Evolutionary conservation across 2,113 vertebrate genomes (phyloP).

Genomic region (Pomatostomus ruficeps): DNA sequence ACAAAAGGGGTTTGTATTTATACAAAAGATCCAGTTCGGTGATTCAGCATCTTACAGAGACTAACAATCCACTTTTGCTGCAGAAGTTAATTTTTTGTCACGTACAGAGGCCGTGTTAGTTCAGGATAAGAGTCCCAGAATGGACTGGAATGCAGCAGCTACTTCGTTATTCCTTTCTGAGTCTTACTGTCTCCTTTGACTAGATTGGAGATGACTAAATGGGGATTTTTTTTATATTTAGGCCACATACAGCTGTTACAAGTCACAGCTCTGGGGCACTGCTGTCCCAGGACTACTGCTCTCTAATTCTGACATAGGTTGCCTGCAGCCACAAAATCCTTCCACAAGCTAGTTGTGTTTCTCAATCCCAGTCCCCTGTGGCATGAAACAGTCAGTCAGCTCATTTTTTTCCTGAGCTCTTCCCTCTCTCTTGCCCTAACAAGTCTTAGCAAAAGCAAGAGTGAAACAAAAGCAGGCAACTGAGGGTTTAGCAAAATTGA

Average conservation of each 20-base stretch:
- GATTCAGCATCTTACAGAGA: background rate
- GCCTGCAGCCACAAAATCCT: constrained; percentile 42
- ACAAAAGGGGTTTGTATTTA: accelerated
- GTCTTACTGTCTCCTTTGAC: background rate
- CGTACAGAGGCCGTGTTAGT: background rate
- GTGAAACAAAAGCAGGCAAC: background rate
- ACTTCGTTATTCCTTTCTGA: background rate
- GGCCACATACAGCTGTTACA: constrained; percentile 34
- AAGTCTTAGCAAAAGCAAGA: constrained; percentile 32
- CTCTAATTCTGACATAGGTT: constrained; percentile 14
- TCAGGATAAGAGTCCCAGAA: background rate
- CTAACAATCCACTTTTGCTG: background rate
- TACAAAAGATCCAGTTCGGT: background rate
- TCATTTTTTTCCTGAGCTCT: background rate
- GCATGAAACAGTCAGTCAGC: constrained; percentile 53
- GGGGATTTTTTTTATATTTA: background rate
- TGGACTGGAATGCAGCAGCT: background rate
- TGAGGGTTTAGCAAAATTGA: background rate
- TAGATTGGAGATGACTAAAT: constrained; percentile 1
- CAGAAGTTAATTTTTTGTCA: background rate
- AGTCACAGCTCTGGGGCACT: constrained; percentile 56
- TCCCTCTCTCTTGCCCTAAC: background rate
- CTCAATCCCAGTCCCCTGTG: background rate
- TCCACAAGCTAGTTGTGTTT: background rate
- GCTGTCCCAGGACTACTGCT: constrained; percentile 27